A percentile compares a stretch with the other conserved stretches of the same genome.
Conservation (phyloP, 2,797 vertebrate genomes). For the Eremophila alpestris region DNA sequence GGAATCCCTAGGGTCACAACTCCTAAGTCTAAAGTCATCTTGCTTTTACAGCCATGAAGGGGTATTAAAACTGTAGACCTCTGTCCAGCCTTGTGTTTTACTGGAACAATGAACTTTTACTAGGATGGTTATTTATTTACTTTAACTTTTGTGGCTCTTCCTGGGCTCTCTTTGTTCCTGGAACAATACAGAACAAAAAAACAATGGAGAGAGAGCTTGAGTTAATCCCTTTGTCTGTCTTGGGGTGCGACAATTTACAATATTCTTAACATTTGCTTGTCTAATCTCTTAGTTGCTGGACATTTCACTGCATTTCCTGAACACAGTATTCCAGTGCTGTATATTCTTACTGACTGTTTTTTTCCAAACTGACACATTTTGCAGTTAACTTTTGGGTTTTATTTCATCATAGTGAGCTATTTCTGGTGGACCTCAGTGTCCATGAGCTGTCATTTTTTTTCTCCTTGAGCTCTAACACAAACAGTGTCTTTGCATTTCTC, state of each 20-base stretch:
- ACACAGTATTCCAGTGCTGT: not conserved
- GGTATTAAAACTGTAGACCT: not conserved
- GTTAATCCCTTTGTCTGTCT: not conserved
- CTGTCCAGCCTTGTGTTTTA: not conserved
- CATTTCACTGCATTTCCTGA: not conserved
- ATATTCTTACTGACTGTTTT: not conserved
- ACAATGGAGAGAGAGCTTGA: not conserved
- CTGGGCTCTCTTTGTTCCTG: not conserved
- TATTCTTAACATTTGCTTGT: slow-evolving; percentile 6
- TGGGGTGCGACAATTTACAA: not conserved
- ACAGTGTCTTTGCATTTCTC: not conserved
- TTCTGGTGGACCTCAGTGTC: not conserved
- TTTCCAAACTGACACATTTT: not conserved
- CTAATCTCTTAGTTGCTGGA: slow-evolving; percentile 35
- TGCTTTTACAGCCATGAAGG: not conserved
- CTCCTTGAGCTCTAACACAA: not conserved
- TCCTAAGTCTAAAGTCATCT: not conserved
- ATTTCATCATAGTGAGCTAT: not conserved
- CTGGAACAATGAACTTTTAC: not conserved
- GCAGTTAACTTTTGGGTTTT: not conserved
- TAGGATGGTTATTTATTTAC: slow-evolving; percentile 28
- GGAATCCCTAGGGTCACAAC: not conserved
- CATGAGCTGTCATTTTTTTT: not conserved
- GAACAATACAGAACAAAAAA: not conserved
- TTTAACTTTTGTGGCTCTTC: not conserved